phyloP scores from a whole-genome alignment of 2,888 invertebrate species.

The Standfussiana lucernea region DNA sequence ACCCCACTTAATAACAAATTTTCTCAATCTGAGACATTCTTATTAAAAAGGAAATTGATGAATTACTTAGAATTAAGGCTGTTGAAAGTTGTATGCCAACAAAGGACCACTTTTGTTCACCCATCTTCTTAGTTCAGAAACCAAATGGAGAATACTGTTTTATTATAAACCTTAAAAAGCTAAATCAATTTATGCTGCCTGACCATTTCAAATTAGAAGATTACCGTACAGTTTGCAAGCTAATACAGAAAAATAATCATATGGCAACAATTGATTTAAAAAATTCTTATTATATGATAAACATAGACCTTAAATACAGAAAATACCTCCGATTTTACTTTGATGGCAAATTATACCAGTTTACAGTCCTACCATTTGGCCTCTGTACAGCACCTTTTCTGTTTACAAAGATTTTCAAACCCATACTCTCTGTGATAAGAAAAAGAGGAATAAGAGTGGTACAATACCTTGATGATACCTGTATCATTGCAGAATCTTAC shows the following conservation, averaged over 20 bases:
- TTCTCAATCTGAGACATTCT: conserved; percentile 13
- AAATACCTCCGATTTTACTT: conserved; percentile 12
- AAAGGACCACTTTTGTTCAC: conserved; percentile 12
- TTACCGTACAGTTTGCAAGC: conserved; percentile 7
- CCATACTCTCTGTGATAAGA: conserved; percentile 21
- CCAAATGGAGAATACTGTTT: conserved; percentile 13
- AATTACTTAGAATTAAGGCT: conserved; percentile 12
- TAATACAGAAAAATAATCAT: conserved; percentile 6
- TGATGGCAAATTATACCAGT: conserved; percentile 8
- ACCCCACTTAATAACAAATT: conserved; percentile 14
- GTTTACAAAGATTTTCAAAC: conserved; percentile 30
- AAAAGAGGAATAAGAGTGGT: conserved; percentile 22
- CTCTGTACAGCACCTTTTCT: conserved; percentile 20
- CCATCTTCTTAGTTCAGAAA: conserved; percentile 15
- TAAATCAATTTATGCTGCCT: conserved; percentile 15
- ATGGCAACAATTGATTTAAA: conserved; percentile 4
- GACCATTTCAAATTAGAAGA: conserved; percentile 14
- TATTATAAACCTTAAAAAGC: conserved; percentile 15
- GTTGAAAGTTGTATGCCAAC: conserved; percentile 11
- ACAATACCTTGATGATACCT: conserved; percentile 28
- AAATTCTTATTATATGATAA: conserved; percentile 10
- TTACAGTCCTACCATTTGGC: conserved; percentile 18
- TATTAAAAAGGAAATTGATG: conserved; percentile 13
- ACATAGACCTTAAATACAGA: background rate
- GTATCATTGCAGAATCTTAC: conserved; percentile 15